A percentile compares a stretch with the other conserved stretches of the same genome.
phyloP scores from a whole-genome alignment of 1,140 invertebrate genomes.

The Drosophila asahinai region DNA sequence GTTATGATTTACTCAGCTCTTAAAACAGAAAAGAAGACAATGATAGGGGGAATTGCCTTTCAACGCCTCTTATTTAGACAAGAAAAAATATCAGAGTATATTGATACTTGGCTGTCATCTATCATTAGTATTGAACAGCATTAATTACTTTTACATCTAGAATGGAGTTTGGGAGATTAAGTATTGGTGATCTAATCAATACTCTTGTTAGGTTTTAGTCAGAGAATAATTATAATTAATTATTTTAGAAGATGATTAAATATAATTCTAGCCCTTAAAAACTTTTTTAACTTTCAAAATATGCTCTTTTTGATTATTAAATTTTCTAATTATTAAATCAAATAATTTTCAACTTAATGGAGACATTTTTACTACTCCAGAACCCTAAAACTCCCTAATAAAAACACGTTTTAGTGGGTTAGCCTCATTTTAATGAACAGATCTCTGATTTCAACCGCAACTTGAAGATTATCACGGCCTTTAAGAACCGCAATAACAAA shows the following conservation, averaged over 20 bases:
- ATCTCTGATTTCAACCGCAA: neutral
- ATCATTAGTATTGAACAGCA: slow-evolving; percentile 5
- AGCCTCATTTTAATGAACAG: neutral
- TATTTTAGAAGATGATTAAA: neutral
- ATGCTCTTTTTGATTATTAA: neutral
- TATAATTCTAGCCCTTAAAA: neutral
- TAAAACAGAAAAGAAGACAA: slow-evolving; percentile 31
- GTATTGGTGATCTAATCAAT: neutral
- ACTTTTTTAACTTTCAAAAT: neutral
- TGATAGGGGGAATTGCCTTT: slow-evolving; percentile 31
- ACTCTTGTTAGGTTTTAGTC: neutral
- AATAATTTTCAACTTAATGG: neutral
- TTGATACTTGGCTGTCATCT: slow-evolving; percentile 11
- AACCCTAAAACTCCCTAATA: neutral
- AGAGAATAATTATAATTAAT: no score
- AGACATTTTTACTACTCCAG: neutral
- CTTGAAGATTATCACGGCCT: slow-evolving; percentile 19
- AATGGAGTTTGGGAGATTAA: neutral
- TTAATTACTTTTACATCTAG: neutral
- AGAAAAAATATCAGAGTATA: neutral
- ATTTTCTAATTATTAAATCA: neutral
- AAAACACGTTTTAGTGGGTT: neutral
- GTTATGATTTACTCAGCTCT: slow-evolving; percentile 51
- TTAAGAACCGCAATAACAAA: slow-evolving; percentile 24
- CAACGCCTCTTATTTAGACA: slow-evolving; percentile 20